Conservation (phyloP, 2,888 invertebrate genomes). For the Dyspetes luteomarginatus region DNA sequence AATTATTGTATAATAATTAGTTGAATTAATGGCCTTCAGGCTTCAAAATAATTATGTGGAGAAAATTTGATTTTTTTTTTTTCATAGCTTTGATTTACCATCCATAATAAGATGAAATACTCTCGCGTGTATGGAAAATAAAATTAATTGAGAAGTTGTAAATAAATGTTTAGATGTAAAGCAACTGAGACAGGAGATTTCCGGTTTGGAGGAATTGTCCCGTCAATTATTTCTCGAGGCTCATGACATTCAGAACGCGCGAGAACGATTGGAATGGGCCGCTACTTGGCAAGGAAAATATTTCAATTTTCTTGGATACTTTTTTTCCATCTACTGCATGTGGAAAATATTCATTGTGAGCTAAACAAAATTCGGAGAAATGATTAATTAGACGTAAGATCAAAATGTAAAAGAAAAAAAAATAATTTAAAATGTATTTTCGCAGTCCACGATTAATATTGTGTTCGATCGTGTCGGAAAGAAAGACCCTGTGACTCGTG, state of each 20-base stretch:
- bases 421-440: constrained; percentile 15
- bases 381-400: background rate
- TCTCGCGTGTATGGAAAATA: background rate
- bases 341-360: constrained; percentile 99
- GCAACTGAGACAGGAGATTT: constrained; percentile 93
- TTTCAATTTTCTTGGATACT: constrained; percentile 98
- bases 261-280: constrained; percentile 97
- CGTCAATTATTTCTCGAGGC: constrained; percentile 98
- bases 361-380: constrained; percentile 66
- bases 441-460: constrained; percentile 98
- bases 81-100: too few species aligned
- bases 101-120: constrained; percentile 35
- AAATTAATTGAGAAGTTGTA: too few species aligned
- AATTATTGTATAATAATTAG: too few species aligned
- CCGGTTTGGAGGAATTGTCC: constrained; percentile 95
- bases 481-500: constrained; percentile 98
- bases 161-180: constrained; percentile 91
- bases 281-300: constrained; percentile 98
- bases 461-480: constrained; percentile 99
- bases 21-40: too few species aligned
- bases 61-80: too few species aligned
- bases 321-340: constrained; percentile 98
- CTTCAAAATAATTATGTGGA: too few species aligned
- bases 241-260: constrained; percentile 95
- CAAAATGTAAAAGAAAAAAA: background rate